A percentile compares a stretch with the other conserved stretches of the same genome.
Evolutionary conservation across 2,113 vertebrate species (phyloP).

Genomic region (Ophthalmolycus amberensis): DNA sequence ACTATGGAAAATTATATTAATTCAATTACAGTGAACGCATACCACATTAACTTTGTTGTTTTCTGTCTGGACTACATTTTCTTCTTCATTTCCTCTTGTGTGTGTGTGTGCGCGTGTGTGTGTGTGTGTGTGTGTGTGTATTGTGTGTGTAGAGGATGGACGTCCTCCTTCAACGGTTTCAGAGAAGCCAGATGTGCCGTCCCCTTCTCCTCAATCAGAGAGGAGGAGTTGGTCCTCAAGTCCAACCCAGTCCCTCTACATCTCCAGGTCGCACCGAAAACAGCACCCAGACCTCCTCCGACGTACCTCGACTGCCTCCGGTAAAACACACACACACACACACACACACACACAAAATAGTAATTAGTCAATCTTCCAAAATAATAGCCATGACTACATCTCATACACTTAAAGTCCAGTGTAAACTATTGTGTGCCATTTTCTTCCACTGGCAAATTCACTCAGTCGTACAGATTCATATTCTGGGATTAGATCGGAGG

Average conservation of each 20-base stretch:
- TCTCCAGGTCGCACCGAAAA: constrained; percentile 86
- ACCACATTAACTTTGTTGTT: background rate
- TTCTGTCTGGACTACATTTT: background rate
- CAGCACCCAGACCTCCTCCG: constrained; percentile 85
- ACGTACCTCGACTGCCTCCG: constrained; percentile 88
- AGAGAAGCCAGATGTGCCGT: constrained; percentile 86
- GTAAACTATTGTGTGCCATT: background rate
- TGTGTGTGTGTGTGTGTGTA: background rate
- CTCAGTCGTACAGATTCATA: background rate
- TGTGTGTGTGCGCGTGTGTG: background rate
- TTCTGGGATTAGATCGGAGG: background rate
- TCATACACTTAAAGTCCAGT: background rate
- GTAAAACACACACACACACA: constrained; percentile 74
- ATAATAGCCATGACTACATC: background rate
- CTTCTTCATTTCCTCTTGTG: background rate
- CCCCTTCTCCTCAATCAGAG: constrained; percentile 83
- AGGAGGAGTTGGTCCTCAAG: constrained; percentile 89
- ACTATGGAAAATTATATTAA: no score
- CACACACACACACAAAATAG: background rate
- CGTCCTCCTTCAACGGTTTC: constrained; percentile 75
- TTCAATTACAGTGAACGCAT: no score
- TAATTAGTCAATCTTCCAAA: no score
- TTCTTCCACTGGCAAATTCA: background rate
- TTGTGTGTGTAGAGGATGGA: constrained; percentile 81
- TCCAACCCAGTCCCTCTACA: constrained; percentile 85